Evolutionary conservation across 2,113 vertebrate species (phyloP).

Genomic region (Halichoeres trimaculatus): DNA sequence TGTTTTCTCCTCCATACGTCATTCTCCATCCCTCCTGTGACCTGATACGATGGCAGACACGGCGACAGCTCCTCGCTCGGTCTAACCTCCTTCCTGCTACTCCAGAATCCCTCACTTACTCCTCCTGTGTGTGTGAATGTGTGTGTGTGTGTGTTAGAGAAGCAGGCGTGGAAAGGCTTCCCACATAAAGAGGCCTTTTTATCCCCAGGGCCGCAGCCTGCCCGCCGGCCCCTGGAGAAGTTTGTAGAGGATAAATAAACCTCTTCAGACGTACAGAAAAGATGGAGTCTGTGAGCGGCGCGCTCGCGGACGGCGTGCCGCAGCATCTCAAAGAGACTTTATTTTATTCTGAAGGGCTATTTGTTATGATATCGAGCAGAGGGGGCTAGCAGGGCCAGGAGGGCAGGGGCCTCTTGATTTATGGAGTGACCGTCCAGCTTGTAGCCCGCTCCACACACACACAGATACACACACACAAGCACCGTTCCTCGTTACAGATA

Average conservation of each 20-base stretch:
- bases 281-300: constrained; percentile 54
- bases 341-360: constrained; percentile 69
- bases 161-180: constrained; percentile 47
- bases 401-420: constrained; percentile 73
- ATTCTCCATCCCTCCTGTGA: constrained; percentile 5
- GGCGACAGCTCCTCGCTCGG: constrained; percentile 29
- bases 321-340: constrained; percentile 66
- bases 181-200: constrained; percentile 76
- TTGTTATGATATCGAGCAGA: constrained; percentile 70
- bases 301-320: constrained; percentile 24
- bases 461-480: constrained; percentile 33
- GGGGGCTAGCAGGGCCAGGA: constrained; percentile 45
- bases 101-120: constrained; percentile 22
- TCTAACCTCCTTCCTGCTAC: constrained; percentile 40
- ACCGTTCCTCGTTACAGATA: constrained; percentile 17
- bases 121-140: constrained; percentile 19
- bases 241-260: constrained; percentile 82
- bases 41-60: constrained; percentile 16
- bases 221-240: constrained; percentile 63
- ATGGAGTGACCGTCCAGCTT: constrained; percentile 63
- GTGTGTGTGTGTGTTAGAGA: constrained; percentile 20
- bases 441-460: constrained; percentile 16
- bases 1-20: neutral
- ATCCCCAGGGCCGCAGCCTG: constrained; percentile 61
- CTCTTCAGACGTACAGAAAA: constrained; percentile 72